Conservation (phyloP, 2,888 invertebrate species). For the Bembecia ichneumoniformis region DNA sequence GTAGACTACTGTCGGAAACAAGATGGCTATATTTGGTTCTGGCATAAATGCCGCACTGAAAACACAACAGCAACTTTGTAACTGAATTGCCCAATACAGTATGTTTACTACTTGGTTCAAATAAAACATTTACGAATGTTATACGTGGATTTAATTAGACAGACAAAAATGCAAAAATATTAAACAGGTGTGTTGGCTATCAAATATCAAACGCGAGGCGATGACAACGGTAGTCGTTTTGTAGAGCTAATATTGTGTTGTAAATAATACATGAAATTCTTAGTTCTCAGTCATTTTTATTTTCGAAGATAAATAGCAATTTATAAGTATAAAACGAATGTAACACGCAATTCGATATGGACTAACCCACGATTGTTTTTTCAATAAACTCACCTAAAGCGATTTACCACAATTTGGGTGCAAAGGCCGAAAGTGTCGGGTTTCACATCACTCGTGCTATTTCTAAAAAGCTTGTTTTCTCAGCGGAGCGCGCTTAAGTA, state of each 20-base stretch:
- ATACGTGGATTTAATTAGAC: too few relatives aligned
- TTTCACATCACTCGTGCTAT: slow-evolving; percentile 54
- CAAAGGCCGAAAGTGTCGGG: slow-evolving; percentile 51
- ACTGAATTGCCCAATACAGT: too few relatives aligned
- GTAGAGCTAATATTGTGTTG: background rate
- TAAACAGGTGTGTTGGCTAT: slow-evolving; percentile 34
- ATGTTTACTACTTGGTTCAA: too few relatives aligned
- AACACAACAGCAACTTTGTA: too few relatives aligned
- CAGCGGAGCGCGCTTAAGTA: slow-evolving; percentile 63
- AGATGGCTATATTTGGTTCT: too few relatives aligned
- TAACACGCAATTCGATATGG: slow-evolving; percentile 30
- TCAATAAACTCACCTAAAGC: slow-evolving; percentile 59
- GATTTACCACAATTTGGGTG: slow-evolving; percentile 60
- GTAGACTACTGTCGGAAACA: too few relatives aligned
- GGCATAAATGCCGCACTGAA: too few relatives aligned
- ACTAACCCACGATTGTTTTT: slow-evolving; percentile 42
- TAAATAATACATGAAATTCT: background rate
- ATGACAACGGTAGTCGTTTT: slow-evolving; percentile 21
- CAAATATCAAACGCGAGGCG: slow-evolving; percentile 30
- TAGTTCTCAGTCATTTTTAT: slow-evolving; percentile 17
- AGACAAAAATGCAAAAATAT: background rate
- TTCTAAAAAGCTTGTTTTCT: slow-evolving; percentile 69
- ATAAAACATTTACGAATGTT: too few relatives aligned
- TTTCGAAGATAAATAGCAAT: slow-evolving; percentile 22
- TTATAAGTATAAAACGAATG: slow-evolving; percentile 13